These are phyloP conservation scores for Reinhardtius hippoglossoides DNA, from an alignment of 2,113 vertebrate genomes.

Conservation along the genomic window DNA sequence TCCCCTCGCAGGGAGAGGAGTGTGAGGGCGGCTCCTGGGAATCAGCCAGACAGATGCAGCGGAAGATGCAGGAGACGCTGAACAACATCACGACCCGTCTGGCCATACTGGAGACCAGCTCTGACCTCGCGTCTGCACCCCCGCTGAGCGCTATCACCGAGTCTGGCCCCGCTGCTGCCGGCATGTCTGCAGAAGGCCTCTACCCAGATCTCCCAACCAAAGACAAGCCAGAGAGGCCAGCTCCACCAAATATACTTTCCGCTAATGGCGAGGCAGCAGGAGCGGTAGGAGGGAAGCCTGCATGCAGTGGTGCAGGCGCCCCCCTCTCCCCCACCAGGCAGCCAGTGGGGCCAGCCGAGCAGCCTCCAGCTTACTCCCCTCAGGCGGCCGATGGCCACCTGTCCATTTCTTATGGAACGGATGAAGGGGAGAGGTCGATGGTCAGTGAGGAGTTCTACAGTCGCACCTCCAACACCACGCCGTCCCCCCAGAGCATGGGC, in stretches of 20 bases:
- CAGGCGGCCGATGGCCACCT: conserved; percentile 92
- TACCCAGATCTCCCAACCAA: conserved; percentile 86
- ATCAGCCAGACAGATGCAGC: conserved; percentile 91
- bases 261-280: conserved; percentile 48
- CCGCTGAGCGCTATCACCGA: background rate
- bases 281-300: conserved; percentile 53
- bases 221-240: conserved; percentile 77
- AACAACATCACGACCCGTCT: conserved; percentile 90
- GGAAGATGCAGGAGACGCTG: conserved; percentile 94
- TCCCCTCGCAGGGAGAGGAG: conserved; percentile 81
- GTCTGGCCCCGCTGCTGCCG: background rate
- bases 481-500: conserved; percentile 87
- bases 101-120: conserved; percentile 83
- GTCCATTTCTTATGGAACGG: conserved; percentile 93
- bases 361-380: conserved; percentile 92
- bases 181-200: conserved; percentile 55
- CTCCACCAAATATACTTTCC: conserved; percentile 52
- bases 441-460: conserved; percentile 91
- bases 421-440: conserved; percentile 89
- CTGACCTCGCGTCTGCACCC: conserved; percentile 5
- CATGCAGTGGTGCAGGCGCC: conserved; percentile 19
- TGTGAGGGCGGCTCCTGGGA: conserved; percentile 87
- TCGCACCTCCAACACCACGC: conserved; percentile 79
- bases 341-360: conserved; percentile 71
- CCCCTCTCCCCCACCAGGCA: conserved; percentile 59